phyloP scores from a whole-genome alignment of 2,888 invertebrate species.

The Cordilura impudica region DNA sequence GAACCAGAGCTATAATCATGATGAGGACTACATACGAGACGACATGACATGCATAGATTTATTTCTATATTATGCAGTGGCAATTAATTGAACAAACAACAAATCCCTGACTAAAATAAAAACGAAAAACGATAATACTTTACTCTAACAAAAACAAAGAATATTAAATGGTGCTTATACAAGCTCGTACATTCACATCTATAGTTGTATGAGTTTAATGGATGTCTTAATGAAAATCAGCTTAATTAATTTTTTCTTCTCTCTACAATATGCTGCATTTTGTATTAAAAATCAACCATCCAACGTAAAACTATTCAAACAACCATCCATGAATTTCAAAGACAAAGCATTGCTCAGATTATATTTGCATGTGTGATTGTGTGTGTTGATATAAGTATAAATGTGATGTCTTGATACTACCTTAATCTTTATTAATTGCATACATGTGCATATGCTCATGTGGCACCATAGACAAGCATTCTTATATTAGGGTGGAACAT shows the following conservation, averaged over 20 bases:
- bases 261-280: constrained; percentile 6
- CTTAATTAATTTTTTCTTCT: constrained; percentile 40
- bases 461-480: background rate
- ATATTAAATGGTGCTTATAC: constrained; percentile 22
- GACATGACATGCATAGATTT: constrained; percentile 9
- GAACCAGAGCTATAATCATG: no score
- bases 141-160: constrained; percentile 21
- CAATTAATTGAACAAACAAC: constrained; percentile 54
- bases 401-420: constrained; percentile 53
- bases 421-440: constrained; percentile 63
- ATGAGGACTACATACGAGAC: background rate
- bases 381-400: background rate
- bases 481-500: background rate
- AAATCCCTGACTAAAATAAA: constrained; percentile 31
- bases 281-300: constrained; percentile 20
- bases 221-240: constrained; percentile 9
- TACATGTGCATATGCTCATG: background rate
- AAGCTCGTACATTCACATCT: constrained; percentile 1
- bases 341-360: background rate
- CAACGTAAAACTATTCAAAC: constrained; percentile 39
- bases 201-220: constrained; percentile 28
- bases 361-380: background rate
- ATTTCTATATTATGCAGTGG: constrained; percentile 49
- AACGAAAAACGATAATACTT: constrained; percentile 8
- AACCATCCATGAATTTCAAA: constrained; percentile 7